These are phyloP conservation scores for Ispidina lecontei DNA, from an alignment of 2,797 vertebrate species.

Conservation along the genomic window DNA sequence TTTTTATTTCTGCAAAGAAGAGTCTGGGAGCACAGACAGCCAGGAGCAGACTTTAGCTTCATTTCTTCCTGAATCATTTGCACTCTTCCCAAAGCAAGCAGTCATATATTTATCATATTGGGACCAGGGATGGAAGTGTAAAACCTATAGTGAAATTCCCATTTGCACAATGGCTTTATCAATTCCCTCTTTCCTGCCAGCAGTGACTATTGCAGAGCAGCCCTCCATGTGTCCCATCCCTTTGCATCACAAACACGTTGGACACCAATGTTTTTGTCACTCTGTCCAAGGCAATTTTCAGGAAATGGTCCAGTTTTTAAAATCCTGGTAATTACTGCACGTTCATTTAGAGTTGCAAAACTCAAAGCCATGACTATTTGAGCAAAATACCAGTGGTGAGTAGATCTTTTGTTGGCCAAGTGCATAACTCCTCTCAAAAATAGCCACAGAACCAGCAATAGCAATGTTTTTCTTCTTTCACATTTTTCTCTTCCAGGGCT, in stretches of 20 bases:
- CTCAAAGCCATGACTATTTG: background rate
- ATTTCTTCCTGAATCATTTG: background rate
- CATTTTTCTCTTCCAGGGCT: background rate
- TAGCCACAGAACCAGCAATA: background rate
- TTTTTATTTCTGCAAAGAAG: background rate
- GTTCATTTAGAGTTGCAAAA: background rate
- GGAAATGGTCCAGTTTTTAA: background rate
- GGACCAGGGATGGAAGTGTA: background rate
- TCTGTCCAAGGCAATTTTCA: background rate
- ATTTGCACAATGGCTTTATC: background rate
- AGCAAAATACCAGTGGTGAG: background rate
- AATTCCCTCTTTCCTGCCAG: background rate
- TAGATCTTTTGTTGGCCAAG: background rate
- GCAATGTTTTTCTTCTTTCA: background rate
- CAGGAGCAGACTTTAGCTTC: background rate
- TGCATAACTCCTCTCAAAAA: background rate
- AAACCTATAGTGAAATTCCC: background rate
- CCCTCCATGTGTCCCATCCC: rapidly evolving
- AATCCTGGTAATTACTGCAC: background rate
- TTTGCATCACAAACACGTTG: background rate
- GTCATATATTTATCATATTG: background rate
- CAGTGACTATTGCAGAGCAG: background rate
- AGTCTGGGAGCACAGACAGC: background rate
- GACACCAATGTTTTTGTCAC: background rate
- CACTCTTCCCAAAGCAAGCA: background rate